Evolutionary conservation across 1,140 invertebrate genomes (phyloP).

Genomic region (Ylistrum balloti): DNA sequence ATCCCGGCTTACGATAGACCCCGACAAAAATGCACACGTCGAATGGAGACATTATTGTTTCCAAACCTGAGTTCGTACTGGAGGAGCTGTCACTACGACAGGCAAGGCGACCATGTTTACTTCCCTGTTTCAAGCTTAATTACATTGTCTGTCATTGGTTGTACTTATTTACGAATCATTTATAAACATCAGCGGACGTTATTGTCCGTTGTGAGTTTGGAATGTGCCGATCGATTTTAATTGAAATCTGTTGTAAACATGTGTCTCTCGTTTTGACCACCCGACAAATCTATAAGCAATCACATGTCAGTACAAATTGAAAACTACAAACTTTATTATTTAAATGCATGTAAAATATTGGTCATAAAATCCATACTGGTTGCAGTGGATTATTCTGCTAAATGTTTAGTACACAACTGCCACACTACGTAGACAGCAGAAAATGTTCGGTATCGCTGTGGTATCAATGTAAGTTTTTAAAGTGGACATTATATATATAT

Average conservation of each 20-base stretch:
- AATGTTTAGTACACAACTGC: too few relatives aligned
- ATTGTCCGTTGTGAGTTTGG: neutral
- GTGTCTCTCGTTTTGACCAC: neutral
- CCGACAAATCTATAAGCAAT: neutral
- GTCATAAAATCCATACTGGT: neutral
- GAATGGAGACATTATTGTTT: slow-evolving; percentile 15
- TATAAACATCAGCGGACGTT: slow-evolving; percentile 14
- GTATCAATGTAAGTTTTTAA: too few relatives aligned
- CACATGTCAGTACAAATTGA: neutral
- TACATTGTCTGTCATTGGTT: neutral
- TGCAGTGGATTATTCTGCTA: too few relatives aligned
- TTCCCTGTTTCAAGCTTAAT: neutral
- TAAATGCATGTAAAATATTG: neutral
- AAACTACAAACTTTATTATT: neutral
- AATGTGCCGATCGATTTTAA: neutral
- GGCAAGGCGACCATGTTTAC: neutral
- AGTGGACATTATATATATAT: too few relatives aligned
- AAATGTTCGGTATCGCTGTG: too few relatives aligned
- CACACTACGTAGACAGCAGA: too few relatives aligned
- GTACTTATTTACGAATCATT: slow-evolving; percentile 29
- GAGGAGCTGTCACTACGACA: neutral
- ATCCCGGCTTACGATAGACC: neutral
- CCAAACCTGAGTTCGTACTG: neutral
- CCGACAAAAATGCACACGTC: neutral
- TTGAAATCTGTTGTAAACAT: neutral